These are phyloP conservation scores for Drosophila jambulina DNA, from an alignment of 1,140 invertebrate genomes.

Conservation along the genomic window DNA sequence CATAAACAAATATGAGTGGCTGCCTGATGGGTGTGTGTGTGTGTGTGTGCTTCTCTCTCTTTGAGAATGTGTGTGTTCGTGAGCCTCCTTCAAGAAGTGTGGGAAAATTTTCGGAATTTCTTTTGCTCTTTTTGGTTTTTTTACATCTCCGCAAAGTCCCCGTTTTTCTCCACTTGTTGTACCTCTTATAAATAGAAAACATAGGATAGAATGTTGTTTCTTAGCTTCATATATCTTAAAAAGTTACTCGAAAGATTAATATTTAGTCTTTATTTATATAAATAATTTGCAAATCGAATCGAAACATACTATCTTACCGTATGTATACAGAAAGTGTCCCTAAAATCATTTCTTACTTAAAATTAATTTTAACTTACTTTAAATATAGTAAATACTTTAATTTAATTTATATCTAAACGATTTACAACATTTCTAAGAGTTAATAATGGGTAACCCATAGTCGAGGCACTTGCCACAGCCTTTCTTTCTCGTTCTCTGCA, in stretches of 20 bases:
- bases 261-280: neutral
- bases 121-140: constrained; percentile 60
- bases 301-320: no score
- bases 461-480: neutral
- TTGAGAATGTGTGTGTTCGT: constrained; percentile 13
- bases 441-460: neutral
- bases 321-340: no score
- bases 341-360: no score
- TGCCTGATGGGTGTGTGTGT: constrained; percentile 40
- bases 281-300: no score
- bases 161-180: neutral
- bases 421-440: neutral
- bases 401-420: neutral
- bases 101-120: constrained; percentile 82
- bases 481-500: neutral
- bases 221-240: no score
- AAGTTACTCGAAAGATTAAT: neutral
- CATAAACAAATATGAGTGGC: constrained; percentile 82
- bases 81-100: constrained; percentile 68
- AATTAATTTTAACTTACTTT: neutral
- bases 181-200: neutral
- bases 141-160: constrained; percentile 14
- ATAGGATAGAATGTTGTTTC: neutral
- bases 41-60: constrained; percentile 19
- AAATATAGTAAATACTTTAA: neutral